Conservation (phyloP, 2,888 invertebrate genomes). For the Dorcus hopei region DNA sequence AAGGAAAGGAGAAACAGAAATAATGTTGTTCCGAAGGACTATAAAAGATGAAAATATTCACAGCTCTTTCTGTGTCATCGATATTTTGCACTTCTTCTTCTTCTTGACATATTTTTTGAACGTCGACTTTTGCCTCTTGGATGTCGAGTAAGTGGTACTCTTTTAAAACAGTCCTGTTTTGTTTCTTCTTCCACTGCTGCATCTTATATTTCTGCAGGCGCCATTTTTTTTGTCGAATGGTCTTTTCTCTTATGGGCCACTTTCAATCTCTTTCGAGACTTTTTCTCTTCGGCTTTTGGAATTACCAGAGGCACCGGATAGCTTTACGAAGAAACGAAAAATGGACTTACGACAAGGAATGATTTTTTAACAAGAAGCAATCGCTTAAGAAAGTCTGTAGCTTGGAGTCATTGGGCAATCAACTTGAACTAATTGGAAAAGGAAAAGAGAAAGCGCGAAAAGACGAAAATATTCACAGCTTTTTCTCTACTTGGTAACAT, state of each 20-base stretch:
- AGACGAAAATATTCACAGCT: no score
- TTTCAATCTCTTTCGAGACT: neutral
- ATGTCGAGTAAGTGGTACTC: constrained; percentile 54
- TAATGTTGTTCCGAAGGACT: no score
- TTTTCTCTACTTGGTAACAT: no score
- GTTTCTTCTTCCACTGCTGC: constrained; percentile 64
- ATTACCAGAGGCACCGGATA: neutral
- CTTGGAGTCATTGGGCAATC: no score
- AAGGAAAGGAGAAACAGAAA: no score
- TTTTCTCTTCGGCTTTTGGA: neutral
- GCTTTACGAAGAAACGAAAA: constrained; percentile 7
- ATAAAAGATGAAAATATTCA: no score
- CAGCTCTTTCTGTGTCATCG: constrained; percentile 18
- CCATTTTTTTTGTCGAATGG: constrained; percentile 67
- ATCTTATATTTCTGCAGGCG: constrained; percentile 66
- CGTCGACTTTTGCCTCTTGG: constrained; percentile 48
- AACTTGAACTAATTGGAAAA: no score
- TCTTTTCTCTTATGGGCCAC: constrained; percentile 46
- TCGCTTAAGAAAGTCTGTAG: no score
- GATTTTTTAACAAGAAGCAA: no score
- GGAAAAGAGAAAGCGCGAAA: no score
- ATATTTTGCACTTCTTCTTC: constrained; percentile 27
- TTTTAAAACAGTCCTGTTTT: constrained; percentile 57
- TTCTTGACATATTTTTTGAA: constrained; percentile 53
- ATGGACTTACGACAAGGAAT: no score